Conservation (phyloP, 2,113 vertebrate species). For the Lagopus muta region DNA sequence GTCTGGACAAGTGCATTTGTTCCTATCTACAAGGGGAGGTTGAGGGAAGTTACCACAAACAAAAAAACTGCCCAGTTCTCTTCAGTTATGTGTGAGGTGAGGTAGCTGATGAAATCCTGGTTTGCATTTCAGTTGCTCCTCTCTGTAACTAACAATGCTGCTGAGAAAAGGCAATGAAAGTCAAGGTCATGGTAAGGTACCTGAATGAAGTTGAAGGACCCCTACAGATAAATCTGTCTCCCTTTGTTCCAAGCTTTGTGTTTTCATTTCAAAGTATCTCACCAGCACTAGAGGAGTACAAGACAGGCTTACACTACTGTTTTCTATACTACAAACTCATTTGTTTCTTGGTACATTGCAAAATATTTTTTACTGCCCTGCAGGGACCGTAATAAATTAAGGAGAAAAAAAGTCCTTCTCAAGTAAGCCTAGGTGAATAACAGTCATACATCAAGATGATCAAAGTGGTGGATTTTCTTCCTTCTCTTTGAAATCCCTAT, state of each 20-base stretch:
- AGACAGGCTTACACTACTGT: not conserved
- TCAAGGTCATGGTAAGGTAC: not conserved
- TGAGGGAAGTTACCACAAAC: not conserved
- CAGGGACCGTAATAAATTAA: not conserved
- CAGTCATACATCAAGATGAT: not conserved
- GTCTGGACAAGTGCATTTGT: not conserved
- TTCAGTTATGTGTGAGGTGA: not conserved
- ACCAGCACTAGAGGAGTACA: not conserved
- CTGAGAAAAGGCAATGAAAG: not conserved
- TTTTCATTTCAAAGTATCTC: not conserved
- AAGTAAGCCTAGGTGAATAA: not conserved
- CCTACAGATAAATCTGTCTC: not conserved
- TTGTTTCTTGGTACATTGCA: not conserved
- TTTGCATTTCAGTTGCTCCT: not conserved
- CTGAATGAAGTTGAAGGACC: not conserved
- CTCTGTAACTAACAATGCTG: not conserved
- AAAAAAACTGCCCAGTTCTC: not conserved
- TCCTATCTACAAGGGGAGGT: not conserved
- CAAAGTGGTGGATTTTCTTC: not conserved
- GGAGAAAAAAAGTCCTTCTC: not conserved
- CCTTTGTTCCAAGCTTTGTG: not conserved
- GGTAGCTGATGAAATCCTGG: not conserved
- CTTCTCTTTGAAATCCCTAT: not conserved
- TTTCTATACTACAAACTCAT: not conserved
- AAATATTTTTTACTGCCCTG: not conserved